phyloP scores from a whole-genome alignment of 2,797 vertebrate genomes.

The Chloroceryle inda region DNA sequence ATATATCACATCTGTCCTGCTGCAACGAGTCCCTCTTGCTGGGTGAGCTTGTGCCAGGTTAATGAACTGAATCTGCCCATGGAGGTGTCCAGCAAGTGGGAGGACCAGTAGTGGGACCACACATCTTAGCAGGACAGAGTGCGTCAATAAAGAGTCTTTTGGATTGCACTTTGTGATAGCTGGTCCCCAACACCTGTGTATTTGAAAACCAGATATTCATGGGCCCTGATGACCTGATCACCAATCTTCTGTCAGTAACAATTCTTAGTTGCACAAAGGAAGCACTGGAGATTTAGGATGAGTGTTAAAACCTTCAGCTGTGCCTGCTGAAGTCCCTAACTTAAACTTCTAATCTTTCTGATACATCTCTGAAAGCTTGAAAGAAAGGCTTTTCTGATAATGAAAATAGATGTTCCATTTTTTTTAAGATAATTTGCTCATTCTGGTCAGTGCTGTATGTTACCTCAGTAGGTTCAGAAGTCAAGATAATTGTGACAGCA shows the following conservation, averaged over 20 bases:
- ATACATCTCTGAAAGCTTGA: neutral
- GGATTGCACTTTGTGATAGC: neutral
- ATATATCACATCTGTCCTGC: neutral
- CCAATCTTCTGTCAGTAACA: neutral
- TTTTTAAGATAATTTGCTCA: neutral
- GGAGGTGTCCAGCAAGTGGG: rapidly evolving
- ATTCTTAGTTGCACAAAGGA: neutral
- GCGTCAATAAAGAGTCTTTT: neutral
- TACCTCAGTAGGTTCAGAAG: neutral
- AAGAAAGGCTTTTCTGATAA: conserved; percentile 3
- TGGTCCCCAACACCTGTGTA: rapidly evolving
- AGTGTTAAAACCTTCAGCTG: neutral
- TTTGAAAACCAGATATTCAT: neutral
- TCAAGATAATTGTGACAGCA: neutral
- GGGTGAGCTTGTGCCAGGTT: neutral
- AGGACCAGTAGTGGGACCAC: neutral
- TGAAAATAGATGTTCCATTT: neutral
- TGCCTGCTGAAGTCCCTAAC: neutral
- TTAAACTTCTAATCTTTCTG: neutral
- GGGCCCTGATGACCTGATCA: neutral
- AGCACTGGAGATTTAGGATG: neutral
- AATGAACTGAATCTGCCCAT: neutral
- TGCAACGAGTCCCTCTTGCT: neutral
- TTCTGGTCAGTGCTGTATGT: neutral
- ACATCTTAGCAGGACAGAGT: neutral